Conservation (phyloP, 2,888 invertebrate species). For the Morpho helenor region DNA sequence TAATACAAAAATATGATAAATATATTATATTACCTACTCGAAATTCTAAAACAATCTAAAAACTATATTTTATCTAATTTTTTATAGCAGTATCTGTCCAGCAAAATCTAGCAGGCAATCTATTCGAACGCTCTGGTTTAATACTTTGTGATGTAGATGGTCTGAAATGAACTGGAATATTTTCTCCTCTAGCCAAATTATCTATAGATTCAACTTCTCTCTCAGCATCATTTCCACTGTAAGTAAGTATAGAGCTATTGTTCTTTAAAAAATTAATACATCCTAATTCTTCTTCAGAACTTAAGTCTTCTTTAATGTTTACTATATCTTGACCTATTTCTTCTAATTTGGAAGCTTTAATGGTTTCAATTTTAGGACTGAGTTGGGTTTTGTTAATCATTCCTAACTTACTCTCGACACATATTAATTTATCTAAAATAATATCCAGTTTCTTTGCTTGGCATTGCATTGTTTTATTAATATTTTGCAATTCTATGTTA, state of each 20-base stretch:
- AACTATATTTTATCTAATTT: constrained; percentile 1
- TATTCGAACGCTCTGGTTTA: constrained; percentile 44
- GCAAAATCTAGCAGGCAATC: constrained; percentile 57
- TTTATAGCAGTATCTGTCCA: constrained; percentile 56
- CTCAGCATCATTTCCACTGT: constrained; percentile 20
- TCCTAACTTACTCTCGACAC: constrained; percentile 52
- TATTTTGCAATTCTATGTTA: constrained; percentile 36
- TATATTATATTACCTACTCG: too few relatives aligned
- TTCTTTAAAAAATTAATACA: constrained; percentile 34
- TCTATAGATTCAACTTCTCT: constrained; percentile 13
- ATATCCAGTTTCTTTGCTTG: constrained; percentile 47
- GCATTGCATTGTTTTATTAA: constrained; percentile 41
- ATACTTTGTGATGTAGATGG: constrained; percentile 30
- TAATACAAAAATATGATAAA: too few relatives aligned
- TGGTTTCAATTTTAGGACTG: constrained; percentile 24
- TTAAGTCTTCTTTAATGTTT: constrained; percentile 38
- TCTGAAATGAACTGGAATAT: constrained; percentile 28
- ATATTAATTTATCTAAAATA: constrained; percentile 47
- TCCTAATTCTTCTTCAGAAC: constrained; percentile 48
- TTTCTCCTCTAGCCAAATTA: constrained; percentile 40
- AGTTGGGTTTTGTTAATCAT: constrained; percentile 7
- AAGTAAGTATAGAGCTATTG: constrained; percentile 25
- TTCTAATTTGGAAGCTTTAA: constrained; percentile 51
- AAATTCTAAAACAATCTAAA: constrained; percentile 4
- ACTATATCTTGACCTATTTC: constrained; percentile 48